Percentiles rank a stretch among this genome's conserved stretches.
These are phyloP conservation scores for Phalera bucephala DNA, from an alignment of 2,888 invertebrate species.

Conservation along the genomic window DNA sequence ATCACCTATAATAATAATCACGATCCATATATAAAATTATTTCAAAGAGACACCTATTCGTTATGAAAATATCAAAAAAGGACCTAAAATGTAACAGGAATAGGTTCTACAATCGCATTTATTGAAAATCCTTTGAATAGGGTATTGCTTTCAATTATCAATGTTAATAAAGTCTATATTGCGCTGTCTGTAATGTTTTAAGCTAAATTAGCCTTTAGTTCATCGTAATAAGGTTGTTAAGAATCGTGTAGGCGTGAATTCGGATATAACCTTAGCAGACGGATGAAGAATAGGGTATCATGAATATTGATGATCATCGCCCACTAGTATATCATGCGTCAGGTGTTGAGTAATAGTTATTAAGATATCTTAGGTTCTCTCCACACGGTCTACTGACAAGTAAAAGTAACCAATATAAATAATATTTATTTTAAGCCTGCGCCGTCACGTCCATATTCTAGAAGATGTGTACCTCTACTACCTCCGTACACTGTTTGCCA, in stretches of 20 bases:
- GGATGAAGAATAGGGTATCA: conserved; percentile 8
- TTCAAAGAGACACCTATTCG: too few species aligned
- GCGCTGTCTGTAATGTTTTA: too few species aligned
- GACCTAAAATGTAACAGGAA: too few species aligned
- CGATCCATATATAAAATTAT: background rate
- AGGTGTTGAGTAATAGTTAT: background rate
- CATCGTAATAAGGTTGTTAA: background rate
- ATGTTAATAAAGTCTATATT: background rate
- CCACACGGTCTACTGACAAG: background rate
- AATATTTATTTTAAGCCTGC: too few species aligned
- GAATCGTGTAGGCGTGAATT: conserved; percentile 2
- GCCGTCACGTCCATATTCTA: too few species aligned
- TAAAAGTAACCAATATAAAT: too few species aligned
- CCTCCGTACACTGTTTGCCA: too few species aligned
- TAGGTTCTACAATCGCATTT: too few species aligned
- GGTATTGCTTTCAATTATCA: too few species aligned
- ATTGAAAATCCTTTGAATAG: too few species aligned
- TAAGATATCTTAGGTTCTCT: background rate
- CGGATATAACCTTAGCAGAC: conserved; percentile 10
- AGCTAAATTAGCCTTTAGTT: conserved; percentile 5
- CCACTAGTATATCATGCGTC: conserved; percentile 12
- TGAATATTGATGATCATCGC: conserved; percentile 15
- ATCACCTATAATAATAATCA: background rate
- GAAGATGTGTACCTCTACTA: too few species aligned
- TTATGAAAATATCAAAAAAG: too few species aligned